Percentiles rank a stretch among this genome's conserved stretches.
phyloP scores from a whole-genome alignment of 2,888 invertebrate species.

The Biston betularia region DNA sequence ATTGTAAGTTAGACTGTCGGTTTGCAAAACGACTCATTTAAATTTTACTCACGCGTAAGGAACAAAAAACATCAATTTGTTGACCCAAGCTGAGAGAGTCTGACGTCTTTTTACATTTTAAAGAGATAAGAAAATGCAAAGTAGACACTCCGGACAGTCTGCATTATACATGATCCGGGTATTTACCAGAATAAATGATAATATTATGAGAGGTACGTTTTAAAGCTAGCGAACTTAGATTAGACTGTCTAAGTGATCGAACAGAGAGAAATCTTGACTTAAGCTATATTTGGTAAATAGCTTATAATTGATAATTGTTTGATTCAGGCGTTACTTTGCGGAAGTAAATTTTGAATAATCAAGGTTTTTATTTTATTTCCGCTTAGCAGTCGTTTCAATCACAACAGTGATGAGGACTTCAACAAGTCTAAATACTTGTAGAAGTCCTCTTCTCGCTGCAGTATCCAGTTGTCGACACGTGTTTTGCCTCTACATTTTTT shows the following conservation, averaged over 20 bases:
- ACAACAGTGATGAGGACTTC: too few species aligned
- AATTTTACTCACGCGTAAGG: slow-evolving; percentile 22
- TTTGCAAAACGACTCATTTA: slow-evolving; percentile 16
- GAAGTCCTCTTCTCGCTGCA: too few species aligned
- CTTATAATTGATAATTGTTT: too few species aligned
- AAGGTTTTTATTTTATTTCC: too few species aligned
- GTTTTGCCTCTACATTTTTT: too few species aligned
- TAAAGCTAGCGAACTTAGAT: not conserved
- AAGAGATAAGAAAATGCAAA: slow-evolving; percentile 20
- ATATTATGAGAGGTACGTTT: not conserved
- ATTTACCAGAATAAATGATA: slow-evolving; percentile 6
- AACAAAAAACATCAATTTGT: slow-evolving; percentile 22
- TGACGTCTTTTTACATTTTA: slow-evolving; percentile 16
- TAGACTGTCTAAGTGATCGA: not conserved
- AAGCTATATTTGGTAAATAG: not conserved
- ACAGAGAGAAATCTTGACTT: not conserved
- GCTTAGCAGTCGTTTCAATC: too few species aligned
- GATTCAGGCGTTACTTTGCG: too few species aligned
- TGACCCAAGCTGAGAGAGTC: slow-evolving; percentile 8
- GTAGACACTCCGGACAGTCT: slow-evolving; percentile 8
- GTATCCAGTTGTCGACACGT: too few species aligned
- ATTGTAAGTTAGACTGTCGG: not conserved
- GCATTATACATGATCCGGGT: slow-evolving; percentile 15
- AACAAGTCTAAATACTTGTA: too few species aligned
- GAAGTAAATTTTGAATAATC: too few species aligned